A percentile compares a stretch with the other conserved stretches of the same genome.
These are phyloP conservation scores for Monarcha castaneiventris DNA, from an alignment of 2,113 vertebrate species.

Conservation along the genomic window DNA sequence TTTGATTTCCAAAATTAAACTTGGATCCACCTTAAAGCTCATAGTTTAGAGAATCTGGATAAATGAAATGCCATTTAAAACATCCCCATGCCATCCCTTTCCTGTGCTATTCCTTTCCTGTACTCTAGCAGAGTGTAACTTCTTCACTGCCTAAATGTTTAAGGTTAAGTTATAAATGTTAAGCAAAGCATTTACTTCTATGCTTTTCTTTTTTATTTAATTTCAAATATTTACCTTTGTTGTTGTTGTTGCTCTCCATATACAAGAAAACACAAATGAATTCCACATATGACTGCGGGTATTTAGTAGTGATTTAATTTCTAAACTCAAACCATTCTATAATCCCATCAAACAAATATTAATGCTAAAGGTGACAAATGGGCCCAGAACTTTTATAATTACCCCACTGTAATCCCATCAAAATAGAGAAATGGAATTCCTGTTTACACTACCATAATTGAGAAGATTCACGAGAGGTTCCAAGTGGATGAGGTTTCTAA, in stretches of 20 bases:
- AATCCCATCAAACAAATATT: neutral
- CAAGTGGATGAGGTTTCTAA: neutral
- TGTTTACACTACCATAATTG: neutral
- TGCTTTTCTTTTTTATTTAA: neutral
- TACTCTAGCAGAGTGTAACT: neutral
- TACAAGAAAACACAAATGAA: neutral
- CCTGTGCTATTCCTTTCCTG: neutral
- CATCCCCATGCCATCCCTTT: neutral
- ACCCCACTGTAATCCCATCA: neutral
- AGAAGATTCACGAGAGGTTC: neutral
- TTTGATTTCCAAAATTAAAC: conserved; percentile 25
- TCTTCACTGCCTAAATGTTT: neutral
- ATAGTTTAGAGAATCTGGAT: neutral
- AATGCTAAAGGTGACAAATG: neutral
- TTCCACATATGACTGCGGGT: neutral
- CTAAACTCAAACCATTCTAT: neutral
- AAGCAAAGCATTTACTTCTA: neutral
- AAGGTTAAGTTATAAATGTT: too few species aligned
- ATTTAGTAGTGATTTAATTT: neutral
- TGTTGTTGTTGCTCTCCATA: neutral
- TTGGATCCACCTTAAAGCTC: neutral
- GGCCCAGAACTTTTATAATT: neutral
- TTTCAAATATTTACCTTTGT: neutral
- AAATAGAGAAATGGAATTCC: neutral
- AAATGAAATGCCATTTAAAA: neutral